These are phyloP conservation scores for Rousettus leschenaultii DNA, from an alignment of 2,113 vertebrate genomes.

Conservation along the genomic window DNA sequence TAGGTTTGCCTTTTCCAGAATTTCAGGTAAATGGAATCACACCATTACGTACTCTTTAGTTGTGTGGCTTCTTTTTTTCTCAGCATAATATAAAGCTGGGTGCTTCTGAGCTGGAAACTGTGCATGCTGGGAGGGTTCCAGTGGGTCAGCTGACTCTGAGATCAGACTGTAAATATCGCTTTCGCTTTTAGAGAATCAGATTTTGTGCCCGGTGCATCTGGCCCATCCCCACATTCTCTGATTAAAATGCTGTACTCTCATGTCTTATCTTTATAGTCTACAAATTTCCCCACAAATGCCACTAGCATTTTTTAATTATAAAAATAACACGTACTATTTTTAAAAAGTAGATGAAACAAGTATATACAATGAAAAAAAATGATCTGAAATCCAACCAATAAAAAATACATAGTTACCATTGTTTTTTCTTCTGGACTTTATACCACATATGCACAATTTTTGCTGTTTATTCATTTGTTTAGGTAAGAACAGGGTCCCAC, in stretches of 20 bases:
- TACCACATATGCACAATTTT: background rate
- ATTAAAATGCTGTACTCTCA: background rate
- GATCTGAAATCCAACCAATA: background rate
- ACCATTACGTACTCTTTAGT: background rate
- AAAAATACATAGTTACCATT: background rate
- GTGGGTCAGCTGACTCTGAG: background rate
- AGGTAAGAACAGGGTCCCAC: background rate
- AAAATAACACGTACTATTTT: background rate
- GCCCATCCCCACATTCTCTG: background rate
- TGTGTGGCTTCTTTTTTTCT: background rate
- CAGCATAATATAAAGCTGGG: background rate
- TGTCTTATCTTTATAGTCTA: background rate
- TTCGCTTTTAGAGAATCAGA: background rate
- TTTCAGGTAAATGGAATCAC: background rate
- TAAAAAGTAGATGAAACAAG: background rate
- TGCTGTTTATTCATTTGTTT: background rate
- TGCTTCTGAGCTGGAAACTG: background rate
- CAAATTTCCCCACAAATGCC: background rate
- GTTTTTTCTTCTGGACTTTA: background rate
- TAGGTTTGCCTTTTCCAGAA: background rate
- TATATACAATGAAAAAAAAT: background rate
- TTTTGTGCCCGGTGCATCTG: background rate
- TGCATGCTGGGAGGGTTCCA: background rate
- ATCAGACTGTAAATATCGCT: background rate
- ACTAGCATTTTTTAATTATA: background rate